Conservation (phyloP, 2,888 invertebrate genomes). For the Chaitophorus viminalis region DNA sequence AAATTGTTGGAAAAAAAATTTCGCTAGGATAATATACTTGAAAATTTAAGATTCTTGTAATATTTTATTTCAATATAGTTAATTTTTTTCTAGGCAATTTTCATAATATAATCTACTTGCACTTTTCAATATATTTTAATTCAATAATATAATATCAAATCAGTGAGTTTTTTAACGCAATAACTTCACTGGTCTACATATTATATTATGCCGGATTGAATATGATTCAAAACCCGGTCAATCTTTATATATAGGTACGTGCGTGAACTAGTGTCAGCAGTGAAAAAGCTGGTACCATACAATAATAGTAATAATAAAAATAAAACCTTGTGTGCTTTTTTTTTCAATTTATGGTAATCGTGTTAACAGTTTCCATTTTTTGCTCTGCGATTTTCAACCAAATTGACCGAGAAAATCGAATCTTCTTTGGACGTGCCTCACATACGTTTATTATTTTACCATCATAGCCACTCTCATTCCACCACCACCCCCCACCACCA, state of each 20-base stretch:
- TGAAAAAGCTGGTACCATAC: neutral
- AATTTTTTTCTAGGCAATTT: no score
- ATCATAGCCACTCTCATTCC: neutral
- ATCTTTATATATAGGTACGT: neutral
- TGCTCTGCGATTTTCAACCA: constrained; percentile 10
- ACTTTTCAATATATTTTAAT: no score
- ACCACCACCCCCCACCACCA: neutral
- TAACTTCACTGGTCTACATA: no score
- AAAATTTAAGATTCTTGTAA: no score
- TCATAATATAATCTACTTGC: no score
- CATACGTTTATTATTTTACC: neutral
- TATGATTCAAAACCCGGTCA: neutral
- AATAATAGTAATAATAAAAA: neutral
- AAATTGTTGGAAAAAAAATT: no score
- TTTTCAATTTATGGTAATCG: constrained; percentile 41
- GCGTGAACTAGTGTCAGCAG: neutral
- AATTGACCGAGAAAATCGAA: constrained; percentile 39
- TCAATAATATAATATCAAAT: no score
- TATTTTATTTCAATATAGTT: no score
- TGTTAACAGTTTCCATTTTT: constrained; percentile 41
- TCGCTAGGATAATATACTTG: no score
- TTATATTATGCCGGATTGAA: neutral
- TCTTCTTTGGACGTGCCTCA: constrained; percentile 21
- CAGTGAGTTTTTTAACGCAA: no score
- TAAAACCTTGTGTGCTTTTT: neutral